phyloP scores from a whole-genome alignment of 2,888 invertebrate species.

The Dynastes maya region DNA sequence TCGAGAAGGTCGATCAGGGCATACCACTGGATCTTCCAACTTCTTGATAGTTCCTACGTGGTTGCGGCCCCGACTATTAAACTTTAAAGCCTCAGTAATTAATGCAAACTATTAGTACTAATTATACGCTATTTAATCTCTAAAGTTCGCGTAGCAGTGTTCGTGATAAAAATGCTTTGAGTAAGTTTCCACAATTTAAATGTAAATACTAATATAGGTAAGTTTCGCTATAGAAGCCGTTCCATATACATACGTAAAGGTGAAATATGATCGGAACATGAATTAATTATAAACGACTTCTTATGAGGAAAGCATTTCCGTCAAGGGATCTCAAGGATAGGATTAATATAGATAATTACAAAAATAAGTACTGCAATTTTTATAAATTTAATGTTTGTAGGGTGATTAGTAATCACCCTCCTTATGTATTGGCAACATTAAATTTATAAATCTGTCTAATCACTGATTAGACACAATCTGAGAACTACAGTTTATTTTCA shows the following conservation, averaged over 20 bases:
- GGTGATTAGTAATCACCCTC: too few species aligned
- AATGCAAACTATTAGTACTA: constrained; percentile 41
- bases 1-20: neutral
- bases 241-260: neutral
- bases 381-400: too few species aligned
- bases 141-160: constrained; percentile 20
- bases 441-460: too few species aligned
- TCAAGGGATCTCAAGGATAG: too few species aligned
- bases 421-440: too few species aligned
- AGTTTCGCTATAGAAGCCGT: neutral
- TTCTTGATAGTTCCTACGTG: constrained; percentile 37
- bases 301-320: too few species aligned
- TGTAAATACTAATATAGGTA: constrained; percentile 3
- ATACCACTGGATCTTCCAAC: constrained; percentile 31
- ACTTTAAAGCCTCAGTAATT: constrained; percentile 32
- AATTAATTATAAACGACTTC: neutral
- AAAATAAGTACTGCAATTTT: too few species aligned
- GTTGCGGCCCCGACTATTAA: constrained; percentile 4
- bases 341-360: too few species aligned
- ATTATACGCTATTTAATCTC: constrained; percentile 28
- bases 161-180: constrained; percentile 23
- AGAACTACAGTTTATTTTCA: too few species aligned
- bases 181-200: constrained; percentile 7
- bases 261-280: constrained; percentile 22
- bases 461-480: too few species aligned